These are phyloP conservation scores for Hozukius guyotensis DNA, from an alignment of 2,797 vertebrate species.

Conservation along the genomic window DNA sequence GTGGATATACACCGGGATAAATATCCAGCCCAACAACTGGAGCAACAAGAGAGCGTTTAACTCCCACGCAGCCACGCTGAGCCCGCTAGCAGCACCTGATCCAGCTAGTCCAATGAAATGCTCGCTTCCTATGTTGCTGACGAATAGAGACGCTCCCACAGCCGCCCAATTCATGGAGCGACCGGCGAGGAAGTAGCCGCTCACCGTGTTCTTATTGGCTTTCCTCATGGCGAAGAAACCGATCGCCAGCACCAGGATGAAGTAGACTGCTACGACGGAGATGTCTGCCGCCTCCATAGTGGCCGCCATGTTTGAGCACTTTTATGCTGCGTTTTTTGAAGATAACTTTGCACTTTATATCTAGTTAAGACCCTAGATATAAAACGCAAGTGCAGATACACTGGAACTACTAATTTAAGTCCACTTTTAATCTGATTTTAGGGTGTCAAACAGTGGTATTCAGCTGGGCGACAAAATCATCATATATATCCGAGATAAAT, in stretches of 20 bases:
- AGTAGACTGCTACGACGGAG: conserved; percentile 90
- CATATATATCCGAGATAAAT: neutral
- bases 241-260: conserved; percentile 90
- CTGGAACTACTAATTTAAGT: neutral
- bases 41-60: conserved; percentile 93
- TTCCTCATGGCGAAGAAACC: conserved; percentile 95
- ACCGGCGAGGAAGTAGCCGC: conserved; percentile 95
- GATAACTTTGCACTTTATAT: no score
- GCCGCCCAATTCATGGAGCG: conserved; percentile 94
- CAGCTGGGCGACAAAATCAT: neutral
- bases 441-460: neutral
- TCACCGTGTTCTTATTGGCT: conserved; percentile 92
- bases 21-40: conserved; percentile 95
- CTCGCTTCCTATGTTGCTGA: conserved; percentile 98
- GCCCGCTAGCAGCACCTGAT: conserved; percentile 92
- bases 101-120: conserved; percentile 97
- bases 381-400: neutral
- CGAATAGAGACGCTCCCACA: conserved; percentile 94
- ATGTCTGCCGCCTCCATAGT: conserved; percentile 91
- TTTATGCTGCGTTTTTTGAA: neutral
- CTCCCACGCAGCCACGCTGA: conserved; percentile 95
- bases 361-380: neutral
- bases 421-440: neutral
- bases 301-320: conserved; percentile 24
- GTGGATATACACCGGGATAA: conserved; percentile 94